A percentile compares a stretch with the other conserved stretches of the same genome.
Evolutionary conservation across 2,797 vertebrate genomes (phyloP).

Genomic region (Gouania willdenowi): DNA sequence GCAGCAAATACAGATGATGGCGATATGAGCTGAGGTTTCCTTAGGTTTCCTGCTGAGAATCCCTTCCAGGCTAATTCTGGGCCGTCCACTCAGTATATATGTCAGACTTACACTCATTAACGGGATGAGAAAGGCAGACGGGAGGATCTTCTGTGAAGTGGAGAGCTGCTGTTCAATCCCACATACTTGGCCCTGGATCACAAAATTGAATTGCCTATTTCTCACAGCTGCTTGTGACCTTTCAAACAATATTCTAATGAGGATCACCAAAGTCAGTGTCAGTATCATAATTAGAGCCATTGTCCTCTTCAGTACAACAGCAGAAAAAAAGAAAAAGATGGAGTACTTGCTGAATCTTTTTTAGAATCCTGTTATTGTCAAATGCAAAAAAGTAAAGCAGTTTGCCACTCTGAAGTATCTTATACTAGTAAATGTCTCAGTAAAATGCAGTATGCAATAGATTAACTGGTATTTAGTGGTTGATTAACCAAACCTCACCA

Average conservation of each 20-base stretch:
- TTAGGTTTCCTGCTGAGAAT: conserved; percentile 38
- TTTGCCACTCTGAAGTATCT: too few species aligned
- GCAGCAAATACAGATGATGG: too few species aligned
- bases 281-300: conserved; percentile 11
- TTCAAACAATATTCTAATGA: conserved; percentile 2
- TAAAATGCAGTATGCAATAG: too few species aligned
- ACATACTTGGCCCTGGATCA: conserved; percentile 19
- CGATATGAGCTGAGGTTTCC: too few species aligned
- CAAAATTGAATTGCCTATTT: conserved; percentile 10
- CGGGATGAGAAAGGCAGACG: conserved; percentile 7
- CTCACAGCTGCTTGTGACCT: conserved; percentile 21
- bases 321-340: conserved; percentile 15
- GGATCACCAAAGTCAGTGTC: conserved; percentile 22
- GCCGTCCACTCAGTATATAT: conserved; percentile 29
- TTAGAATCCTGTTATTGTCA: too few species aligned
- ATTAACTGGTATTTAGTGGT: too few species aligned
- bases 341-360: too few species aligned
- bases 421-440: too few species aligned
- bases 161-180: conserved; percentile 9
- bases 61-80: conserved; percentile 52
- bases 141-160: conserved; percentile 17
- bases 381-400: too few species aligned
- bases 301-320: conserved; percentile 6
- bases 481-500: too few species aligned
- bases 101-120: conserved; percentile 52